Evolutionary conservation across 2,113 vertebrate genomes (phyloP).

Genomic region (Dicerorhinus sumatrensis): DNA sequence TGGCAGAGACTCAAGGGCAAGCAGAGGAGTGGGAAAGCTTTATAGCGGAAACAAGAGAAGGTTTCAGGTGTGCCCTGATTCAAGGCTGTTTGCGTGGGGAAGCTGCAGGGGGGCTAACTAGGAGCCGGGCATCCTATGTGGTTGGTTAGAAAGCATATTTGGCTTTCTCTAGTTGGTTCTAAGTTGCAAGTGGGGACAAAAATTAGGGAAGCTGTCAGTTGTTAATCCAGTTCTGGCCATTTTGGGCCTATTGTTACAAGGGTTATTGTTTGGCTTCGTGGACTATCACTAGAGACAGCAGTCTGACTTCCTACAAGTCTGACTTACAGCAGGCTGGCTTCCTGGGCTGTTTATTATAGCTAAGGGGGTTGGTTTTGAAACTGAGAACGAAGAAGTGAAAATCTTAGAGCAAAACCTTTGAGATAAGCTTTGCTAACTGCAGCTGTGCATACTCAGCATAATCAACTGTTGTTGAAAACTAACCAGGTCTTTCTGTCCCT

Average conservation of each 20-base stretch:
- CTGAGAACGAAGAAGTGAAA: too few species aligned
- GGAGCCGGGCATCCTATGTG: not conserved
- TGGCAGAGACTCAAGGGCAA: not conserved
- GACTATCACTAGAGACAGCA: not conserved
- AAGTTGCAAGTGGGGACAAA: not conserved
- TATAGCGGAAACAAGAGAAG: not conserved
- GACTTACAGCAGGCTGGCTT: constrained; percentile 12
- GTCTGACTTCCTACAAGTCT: not conserved
- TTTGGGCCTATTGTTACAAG: not conserved
- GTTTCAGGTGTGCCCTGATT: not conserved
- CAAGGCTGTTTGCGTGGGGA: not conserved
- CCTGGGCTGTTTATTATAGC: not conserved
- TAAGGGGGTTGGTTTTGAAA: not conserved
- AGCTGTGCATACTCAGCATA: too few species aligned
- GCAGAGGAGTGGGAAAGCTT: not conserved
- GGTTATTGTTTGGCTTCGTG: not conserved
- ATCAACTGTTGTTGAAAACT: too few species aligned
- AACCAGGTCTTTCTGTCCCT: too few species aligned
- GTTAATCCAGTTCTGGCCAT: not conserved
- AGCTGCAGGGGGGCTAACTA: not conserved
- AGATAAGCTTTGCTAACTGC: too few species aligned
- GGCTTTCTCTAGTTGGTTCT: not conserved
- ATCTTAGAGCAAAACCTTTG: too few species aligned
- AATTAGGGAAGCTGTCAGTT: not conserved
- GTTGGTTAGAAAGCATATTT: not conserved